These are phyloP conservation scores for Rhineura floridana DNA, from an alignment of 2,113 vertebrate species.

Conservation along the genomic window DNA sequence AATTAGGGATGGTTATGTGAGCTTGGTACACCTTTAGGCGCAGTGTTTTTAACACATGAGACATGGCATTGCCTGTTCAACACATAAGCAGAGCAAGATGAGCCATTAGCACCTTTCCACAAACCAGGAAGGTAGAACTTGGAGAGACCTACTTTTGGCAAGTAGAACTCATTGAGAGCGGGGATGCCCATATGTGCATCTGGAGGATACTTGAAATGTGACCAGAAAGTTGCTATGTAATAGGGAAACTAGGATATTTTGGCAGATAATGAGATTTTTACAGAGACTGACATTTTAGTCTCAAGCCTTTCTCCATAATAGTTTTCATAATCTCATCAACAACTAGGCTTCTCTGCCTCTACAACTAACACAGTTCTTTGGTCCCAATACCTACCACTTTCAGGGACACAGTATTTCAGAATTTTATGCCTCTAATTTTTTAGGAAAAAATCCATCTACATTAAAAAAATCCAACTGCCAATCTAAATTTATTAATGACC, in stretches of 20 bases:
- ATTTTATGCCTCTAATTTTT: background rate
- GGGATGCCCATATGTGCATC: no score
- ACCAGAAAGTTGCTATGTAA: background rate
- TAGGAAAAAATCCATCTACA: no score
- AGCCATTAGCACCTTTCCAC: background rate
- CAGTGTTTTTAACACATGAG: background rate
- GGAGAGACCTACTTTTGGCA: no score
- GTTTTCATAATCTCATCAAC: no score
- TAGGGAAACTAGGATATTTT: background rate
- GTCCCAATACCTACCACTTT: background rate
- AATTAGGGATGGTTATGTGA: background rate
- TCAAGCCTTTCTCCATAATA: no score
- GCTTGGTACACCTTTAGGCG: background rate
- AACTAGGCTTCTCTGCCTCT: no score
- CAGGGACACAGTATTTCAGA: background rate
- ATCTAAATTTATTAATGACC: background rate
- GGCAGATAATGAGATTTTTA: no score
- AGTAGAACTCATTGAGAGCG: no score
- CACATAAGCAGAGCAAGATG: background rate
- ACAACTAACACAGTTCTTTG: background rate
- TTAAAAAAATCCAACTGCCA: background rate
- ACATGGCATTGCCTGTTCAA: no score
- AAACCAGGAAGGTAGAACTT: background rate
- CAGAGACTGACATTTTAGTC: no score
- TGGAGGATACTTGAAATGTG: no score